phyloP scores from a whole-genome alignment of 2,888 invertebrate species.

The Orchesella flavescens region DNA sequence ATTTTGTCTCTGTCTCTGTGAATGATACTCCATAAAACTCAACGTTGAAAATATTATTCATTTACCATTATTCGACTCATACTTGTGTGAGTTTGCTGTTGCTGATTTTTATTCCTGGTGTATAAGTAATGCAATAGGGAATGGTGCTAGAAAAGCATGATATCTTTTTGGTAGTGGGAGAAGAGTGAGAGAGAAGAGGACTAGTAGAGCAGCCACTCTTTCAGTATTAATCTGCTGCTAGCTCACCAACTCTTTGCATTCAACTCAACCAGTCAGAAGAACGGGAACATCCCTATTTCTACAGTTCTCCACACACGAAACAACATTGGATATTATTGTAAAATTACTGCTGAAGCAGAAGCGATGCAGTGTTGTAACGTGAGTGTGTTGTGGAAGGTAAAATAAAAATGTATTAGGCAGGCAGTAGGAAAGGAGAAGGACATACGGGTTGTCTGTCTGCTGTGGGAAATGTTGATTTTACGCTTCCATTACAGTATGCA shows the following conservation, averaged over 20 bases:
- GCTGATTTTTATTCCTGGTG: slow-evolving; percentile 32
- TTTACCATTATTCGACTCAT: slow-evolving; percentile 54
- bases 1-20: slow-evolving; percentile 6
- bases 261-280: slow-evolving; percentile 6
- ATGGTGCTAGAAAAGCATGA: not conserved
- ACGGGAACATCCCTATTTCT: slow-evolving; percentile 12
- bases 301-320: not conserved
- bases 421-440: slow-evolving; percentile 8
- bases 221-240: slow-evolving; percentile 3
- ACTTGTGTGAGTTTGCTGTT: not conserved
- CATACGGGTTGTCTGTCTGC: slow-evolving; percentile 27
- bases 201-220: not conserved
- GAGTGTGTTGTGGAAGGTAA: slow-evolving; percentile 22
- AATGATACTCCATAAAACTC: slow-evolving; percentile 43
- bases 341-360: not conserved
- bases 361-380: slow-evolving; percentile 30
- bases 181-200: not conserved
- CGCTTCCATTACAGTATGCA: slow-evolving; percentile 33
- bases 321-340: not conserved
- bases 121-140: slow-evolving; percentile 18
- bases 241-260: not conserved
- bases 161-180: not conserved
- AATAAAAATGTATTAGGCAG: slow-evolving; percentile 38
- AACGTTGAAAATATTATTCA: slow-evolving; percentile 45
- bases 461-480: slow-evolving; percentile 54